Conservation (phyloP, 2,113 vertebrate genomes). For the Lichenostomus cassidix region DNA sequence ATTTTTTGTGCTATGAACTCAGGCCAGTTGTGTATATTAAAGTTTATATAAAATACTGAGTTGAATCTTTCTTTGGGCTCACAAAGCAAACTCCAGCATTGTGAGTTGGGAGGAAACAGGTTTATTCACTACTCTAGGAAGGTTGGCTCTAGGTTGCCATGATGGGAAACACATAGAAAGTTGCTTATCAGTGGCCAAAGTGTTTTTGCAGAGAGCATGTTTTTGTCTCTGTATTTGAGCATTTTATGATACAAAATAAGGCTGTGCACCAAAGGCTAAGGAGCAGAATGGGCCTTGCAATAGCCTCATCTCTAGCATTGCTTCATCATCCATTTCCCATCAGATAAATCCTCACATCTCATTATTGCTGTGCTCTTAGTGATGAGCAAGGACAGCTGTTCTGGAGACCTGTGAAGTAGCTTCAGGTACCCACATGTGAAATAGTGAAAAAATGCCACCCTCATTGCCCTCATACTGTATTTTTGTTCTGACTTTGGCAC, state of each 20-base stretch:
- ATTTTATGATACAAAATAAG: not conserved
- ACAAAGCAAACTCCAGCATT: not conserved
- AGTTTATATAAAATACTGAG: not conserved
- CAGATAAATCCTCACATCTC: not conserved
- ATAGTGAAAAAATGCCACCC: not conserved
- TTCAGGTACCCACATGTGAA: not conserved
- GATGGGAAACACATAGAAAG: not conserved
- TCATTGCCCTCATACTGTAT: not conserved
- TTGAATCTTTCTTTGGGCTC: not conserved
- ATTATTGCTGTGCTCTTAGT: not conserved
- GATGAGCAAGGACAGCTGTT: not conserved
- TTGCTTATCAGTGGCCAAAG: not conserved
- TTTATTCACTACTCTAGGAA: not conserved
- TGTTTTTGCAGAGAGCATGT: not conserved
- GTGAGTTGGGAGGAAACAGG: not conserved
- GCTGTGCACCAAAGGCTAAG: not conserved
- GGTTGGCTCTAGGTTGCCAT: not conserved
- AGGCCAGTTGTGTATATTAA: not conserved
- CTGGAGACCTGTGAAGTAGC: not conserved
- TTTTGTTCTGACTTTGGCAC: not conserved
- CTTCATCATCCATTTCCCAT: not conserved
- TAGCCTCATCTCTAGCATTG: not conserved
- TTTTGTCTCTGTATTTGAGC: not conserved
- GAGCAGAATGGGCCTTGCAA: not conserved
- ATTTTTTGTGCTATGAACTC: slow-evolving; percentile 23